These are phyloP conservation scores for Actinernus sp. DNA, from an alignment of 92 coral and sea anemone species.

Conservation along the genomic window DNA sequence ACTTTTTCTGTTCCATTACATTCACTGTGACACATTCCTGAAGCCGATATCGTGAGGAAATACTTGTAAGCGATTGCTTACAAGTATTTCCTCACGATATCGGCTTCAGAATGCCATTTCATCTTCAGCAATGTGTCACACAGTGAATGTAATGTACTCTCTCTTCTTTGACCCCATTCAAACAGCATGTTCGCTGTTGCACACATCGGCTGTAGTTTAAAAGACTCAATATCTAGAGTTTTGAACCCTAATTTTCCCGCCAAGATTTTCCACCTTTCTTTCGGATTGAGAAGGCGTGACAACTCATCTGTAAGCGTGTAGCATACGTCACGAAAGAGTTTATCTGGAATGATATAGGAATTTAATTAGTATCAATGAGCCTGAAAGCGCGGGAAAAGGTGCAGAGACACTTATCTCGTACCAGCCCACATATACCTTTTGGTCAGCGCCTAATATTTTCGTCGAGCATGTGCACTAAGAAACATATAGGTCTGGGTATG, in stretches of 20 bases:
- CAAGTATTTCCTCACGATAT: constrained; percentile 35
- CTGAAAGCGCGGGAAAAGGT: too few relatives aligned
- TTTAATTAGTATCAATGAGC: too few relatives aligned
- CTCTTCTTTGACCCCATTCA: constrained; percentile 54
- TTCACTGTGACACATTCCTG: constrained; percentile 37
- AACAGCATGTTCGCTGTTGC: constrained; percentile 67
- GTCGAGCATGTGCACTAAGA: too few relatives aligned
- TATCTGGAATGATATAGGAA: too few relatives aligned
- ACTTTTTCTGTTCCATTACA: too few relatives aligned
- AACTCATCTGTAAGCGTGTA: constrained; percentile 59
- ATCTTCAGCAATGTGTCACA: constrained; percentile 33
- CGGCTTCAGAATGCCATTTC: constrained; percentile 60
- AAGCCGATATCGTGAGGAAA: constrained; percentile 38
- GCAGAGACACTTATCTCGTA: too few relatives aligned
- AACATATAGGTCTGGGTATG: too few relatives aligned
- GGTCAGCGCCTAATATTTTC: too few relatives aligned
- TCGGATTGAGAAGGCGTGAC: constrained; percentile 49
- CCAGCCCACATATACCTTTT: too few relatives aligned
- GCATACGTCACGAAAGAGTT: constrained; percentile 50
- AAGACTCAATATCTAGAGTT: constrained; percentile 52
- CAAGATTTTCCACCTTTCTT: constrained; percentile 59
- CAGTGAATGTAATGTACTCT: constrained; percentile 51
- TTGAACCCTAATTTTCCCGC: constrained; percentile 65
- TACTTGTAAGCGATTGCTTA: constrained; percentile 24
- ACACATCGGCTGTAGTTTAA: constrained; percentile 36